Base-by-base conservation (phyloP, 1,140 invertebrate genomes). In the Drosophila leontia region DNA sequence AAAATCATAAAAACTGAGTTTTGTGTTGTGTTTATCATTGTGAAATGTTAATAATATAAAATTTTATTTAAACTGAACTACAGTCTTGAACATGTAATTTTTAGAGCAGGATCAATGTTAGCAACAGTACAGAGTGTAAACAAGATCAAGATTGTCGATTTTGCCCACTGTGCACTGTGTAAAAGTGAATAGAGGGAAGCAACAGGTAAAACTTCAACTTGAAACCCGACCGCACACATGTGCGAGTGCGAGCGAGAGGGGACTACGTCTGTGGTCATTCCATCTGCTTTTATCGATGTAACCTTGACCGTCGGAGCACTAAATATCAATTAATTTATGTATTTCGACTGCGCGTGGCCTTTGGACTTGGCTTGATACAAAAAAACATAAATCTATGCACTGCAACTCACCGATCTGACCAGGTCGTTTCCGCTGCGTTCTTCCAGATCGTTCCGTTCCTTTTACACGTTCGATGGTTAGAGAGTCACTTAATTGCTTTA, bases 141-240 rank as follows among this genome's bases (percentile, higher is more conserved):
- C 34, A 23, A n/a, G 34, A 17, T 29, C 23, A 4, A 50, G 1
- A 34, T 23, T 4, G 12, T 13, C 51, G 12, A 55, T 39, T 23
- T n/a, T n/a, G 53, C 53, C 53, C 53, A 56, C 53, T 56, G 53
- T 56, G 13, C 35, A 6, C 12, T 23, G 13, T 42, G 61, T 29
- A 29, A 41, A n/a, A 74, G 64, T 76, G 68, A 47, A 34, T 45
- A 65, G 15, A 50, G 23, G 13, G 23, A 68, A 84, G 82, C 74
- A 85, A 86, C 82, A 85, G 82, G 82, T 85, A 85, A 56, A 56
- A 56, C 53, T 51, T 80, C 80, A 87, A 83, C 84, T 83, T 88
- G 87, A 87, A 78, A 83, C 71, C 79, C 23, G 55, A 35, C 34
- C 61, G 19, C 55, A 44, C 51, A 44, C 61, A 15, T 65, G 19